Base-by-base conservation (phyloP, 2,888 invertebrate genomes). In the Torymus tubicola region DNA sequence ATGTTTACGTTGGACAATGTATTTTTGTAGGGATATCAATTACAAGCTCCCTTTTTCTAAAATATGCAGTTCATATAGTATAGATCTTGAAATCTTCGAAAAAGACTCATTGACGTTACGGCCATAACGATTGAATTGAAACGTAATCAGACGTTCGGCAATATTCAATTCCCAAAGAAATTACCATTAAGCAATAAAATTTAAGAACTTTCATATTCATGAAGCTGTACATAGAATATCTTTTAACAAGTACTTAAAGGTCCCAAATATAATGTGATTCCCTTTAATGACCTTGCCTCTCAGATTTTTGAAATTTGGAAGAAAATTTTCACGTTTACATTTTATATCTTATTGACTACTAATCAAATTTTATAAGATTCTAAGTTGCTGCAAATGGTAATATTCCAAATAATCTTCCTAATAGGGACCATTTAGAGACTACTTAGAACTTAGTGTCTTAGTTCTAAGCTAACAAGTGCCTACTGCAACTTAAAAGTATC, bases 351-450 rank as follows among this genome's bases (percentile, higher is more conserved):
- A 42, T 42, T 42, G 42, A 42, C 42, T 42, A 42, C 10, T 42
- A 42, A 42, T 42, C 5, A 5, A 42, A 42, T 8, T 8, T 42
- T 42, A 42, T 42, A 55, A 60, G 12, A 53, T 57, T 64, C 76
- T 64, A 81, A 57, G 53, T n/a, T 57, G 21, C 21, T 21, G 10
- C 68, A 55, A 82, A 80, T 73, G 58, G 77, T 84, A 84, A 84
- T 86, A 86, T 86, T 85, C 85, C 85, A 89, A 86, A 72, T 63
- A 80, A 88, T 86, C 87, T 88, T 89, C 87, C 89, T 88, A 85
- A 86, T 89, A 89, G 89, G 89, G 89, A 89, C 89, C 89, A 89
- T 82, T 81, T 89, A 89, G 87, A 80, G 82, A 82, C 83, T 88
- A 89, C 84, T 67, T 81, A 79, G 76, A 75, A 52, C 12, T 13